These are phyloP conservation scores for Ianthella basta DNA, from an alignment of 37 sponge, comb jelly and placozoan genomes.

Conservation along the genomic window DNA sequence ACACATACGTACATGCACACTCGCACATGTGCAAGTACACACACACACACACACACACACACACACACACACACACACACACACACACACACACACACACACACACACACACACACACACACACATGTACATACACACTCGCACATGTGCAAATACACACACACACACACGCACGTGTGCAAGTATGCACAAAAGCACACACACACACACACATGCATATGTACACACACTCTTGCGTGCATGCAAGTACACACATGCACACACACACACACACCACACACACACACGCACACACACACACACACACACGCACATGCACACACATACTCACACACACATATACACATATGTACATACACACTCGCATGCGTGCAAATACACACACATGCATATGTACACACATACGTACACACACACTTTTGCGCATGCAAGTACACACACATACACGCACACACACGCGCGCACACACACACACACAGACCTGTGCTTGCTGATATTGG, in stretches of 20 bases:
- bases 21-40: no score
- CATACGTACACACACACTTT: neutral
- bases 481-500: no score
- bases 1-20: no score
- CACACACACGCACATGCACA: neutral
- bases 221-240: neutral
- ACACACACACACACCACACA: neutral
- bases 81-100: slow-evolving; percentile 2
- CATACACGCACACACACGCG: neutral
- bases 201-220: slow-evolving; percentile 5
- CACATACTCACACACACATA: neutral
- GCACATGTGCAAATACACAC: neutral
- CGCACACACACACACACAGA: no score
- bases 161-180: neutral
- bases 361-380: neutral
- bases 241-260: neutral
- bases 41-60: neutral
- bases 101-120: slow-evolving; percentile 7
- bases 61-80: slow-evolving; percentile 14
- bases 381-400: neutral
- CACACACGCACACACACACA: neutral
- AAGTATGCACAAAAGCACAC: neutral
- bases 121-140: neutral
- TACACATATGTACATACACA: neutral
- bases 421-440: neutral